Conservation (phyloP, 2,797 vertebrate genomes). For the Phoebastria nigripes region DNA sequence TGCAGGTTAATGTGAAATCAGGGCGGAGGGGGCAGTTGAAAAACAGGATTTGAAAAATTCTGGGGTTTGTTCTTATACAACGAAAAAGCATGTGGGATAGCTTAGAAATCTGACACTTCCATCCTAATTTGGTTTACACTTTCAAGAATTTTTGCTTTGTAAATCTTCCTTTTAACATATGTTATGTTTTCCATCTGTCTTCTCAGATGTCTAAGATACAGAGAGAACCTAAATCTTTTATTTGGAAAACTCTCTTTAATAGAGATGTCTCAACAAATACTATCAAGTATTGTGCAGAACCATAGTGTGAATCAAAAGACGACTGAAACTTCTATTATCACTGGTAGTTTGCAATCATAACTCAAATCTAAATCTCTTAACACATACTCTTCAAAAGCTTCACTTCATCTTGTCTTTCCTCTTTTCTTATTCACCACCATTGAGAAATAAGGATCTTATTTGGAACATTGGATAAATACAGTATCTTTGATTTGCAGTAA, state of each 20-base stretch:
- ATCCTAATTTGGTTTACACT: slow-evolving; percentile 50
- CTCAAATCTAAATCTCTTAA: neutral
- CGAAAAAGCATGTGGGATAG: slow-evolving; percentile 23
- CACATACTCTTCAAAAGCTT: neutral
- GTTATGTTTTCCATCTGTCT: slow-evolving; percentile 61
- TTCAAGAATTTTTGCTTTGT: slow-evolving; percentile 61
- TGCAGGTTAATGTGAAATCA: neutral
- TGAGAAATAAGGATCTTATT: neutral
- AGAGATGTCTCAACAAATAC: neutral
- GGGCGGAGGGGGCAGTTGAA: neutral
- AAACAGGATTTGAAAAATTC: neutral
- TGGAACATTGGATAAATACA: neutral
- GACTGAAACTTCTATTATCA: neutral
- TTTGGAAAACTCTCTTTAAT: slow-evolving; percentile 14
- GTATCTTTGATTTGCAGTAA: neutral
- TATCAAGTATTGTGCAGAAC: neutral
- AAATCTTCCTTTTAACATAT: slow-evolving; percentile 54
- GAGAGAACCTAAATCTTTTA: neutral
- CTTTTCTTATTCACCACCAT: neutral
- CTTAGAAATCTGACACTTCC: slow-evolving; percentile 44
- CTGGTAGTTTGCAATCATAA: neutral
- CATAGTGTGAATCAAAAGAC: neutral
- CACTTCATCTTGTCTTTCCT: neutral
- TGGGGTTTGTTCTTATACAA: neutral
- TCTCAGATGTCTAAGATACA: slow-evolving; percentile 33